phyloP scores from a whole-genome alignment of 2,113 vertebrate genomes.

The Micronisus gabar region DNA sequence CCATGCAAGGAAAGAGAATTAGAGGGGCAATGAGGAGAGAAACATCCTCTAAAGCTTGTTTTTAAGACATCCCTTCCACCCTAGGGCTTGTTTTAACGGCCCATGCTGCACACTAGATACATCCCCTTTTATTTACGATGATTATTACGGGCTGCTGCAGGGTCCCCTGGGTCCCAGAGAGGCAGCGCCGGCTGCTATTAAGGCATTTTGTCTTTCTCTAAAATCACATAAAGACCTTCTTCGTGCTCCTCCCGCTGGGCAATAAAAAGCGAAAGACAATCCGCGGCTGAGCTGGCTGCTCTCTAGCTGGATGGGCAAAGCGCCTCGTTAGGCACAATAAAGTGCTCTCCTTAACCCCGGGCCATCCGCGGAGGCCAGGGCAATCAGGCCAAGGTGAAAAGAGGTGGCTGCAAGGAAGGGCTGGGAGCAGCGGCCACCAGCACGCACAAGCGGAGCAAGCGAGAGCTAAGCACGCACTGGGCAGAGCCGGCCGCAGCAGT shows the following conservation, averaged over 20 bases:
- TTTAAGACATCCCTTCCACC: slow-evolving; percentile 51
- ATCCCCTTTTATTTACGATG: slow-evolving; percentile 58
- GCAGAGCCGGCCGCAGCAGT: not conserved
- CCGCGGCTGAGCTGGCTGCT: not conserved
- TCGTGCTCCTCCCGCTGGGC: slow-evolving; percentile 38
- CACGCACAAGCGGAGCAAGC: accelerated
- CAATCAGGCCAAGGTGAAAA: accelerated
- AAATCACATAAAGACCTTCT: slow-evolving; percentile 55
- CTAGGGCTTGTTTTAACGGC: slow-evolving; percentile 42
- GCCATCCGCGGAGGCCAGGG: not conserved
- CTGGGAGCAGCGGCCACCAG: not conserved
- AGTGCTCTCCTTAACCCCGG: not conserved
- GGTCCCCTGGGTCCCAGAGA: slow-evolving; percentile 19
- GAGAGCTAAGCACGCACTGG: not conserved
- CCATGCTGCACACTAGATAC: slow-evolving; percentile 7
- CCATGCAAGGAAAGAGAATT: slow-evolving; percentile 32
- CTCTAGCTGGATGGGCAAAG: not conserved
- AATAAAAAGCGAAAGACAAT: slow-evolving; percentile 24
- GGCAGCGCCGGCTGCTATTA: slow-evolving; percentile 50
- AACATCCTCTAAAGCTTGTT: slow-evolving; percentile 43
- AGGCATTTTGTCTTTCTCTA: slow-evolving; percentile 62
- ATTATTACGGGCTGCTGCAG: slow-evolving; percentile 47
- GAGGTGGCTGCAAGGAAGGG: not conserved
- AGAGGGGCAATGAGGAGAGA: slow-evolving; percentile 46
- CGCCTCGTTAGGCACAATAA: not conserved